Base-by-base conservation (phyloP, 2,113 vertebrate species). In the Boulengeromyrus knoepffleri region DNA sequence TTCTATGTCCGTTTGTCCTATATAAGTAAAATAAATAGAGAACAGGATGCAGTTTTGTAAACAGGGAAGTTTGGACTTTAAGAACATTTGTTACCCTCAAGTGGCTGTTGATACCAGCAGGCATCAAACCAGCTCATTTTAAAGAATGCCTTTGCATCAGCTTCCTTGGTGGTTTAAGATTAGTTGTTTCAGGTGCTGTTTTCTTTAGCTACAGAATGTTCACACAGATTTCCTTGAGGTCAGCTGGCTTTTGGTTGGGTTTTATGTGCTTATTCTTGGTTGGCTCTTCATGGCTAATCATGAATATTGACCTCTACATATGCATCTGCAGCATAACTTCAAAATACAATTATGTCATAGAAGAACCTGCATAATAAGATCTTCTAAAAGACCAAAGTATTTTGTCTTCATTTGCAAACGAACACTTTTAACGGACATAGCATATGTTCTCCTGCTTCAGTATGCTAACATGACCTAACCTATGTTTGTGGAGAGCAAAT, bases 191-290 rank as follows among this genome's bases (percentile, higher is more conserved):
- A 39, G 52, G 49, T 27, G 86, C 31, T 49, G 15, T 89, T 88
- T 88, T 36, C 80, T 36, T 52, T 31, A 84, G 49, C 80, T 36
- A 56, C 45, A 50, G 74, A 89, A 58, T 42, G 39, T 36, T 74
- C 52, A 27, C 49, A 45, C 47, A n/a, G 66, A 89, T 46, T 77
- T 86, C 45, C 84, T 46, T 9, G 46, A 5, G 46, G 17, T 89
- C 88, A 80, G 66, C 88, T 74, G 88, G 24, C 66, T 50, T 62
- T 88, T n/a, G 36, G 39, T 88, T 77, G 45, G n/a, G 39, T 70
- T 77, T 74, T 31, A 31, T 27, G 45, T 50, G 6, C n/a, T n/a
- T 36, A 1, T 70, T 36, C 8, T 36, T 80, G 46, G 17, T 50
- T 89, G 19, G 36, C 5, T 15, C 62, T 49, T 27, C 13, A 70